Conservation (phyloP, 1,140 invertebrate species). For the Onthophagus taurus region DNA sequence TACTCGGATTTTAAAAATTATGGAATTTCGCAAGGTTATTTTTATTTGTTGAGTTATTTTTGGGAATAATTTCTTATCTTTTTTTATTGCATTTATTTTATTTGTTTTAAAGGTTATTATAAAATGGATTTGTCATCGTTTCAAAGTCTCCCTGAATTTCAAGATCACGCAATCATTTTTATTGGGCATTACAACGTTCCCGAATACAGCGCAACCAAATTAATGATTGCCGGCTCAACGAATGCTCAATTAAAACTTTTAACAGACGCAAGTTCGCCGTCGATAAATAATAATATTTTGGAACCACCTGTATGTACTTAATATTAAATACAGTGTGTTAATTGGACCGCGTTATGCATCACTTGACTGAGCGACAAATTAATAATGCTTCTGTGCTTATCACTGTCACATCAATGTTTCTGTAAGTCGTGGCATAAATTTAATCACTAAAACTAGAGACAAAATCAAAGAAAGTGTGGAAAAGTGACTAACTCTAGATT, state of each 20-base stretch:
- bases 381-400: no score
- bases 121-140: conserved; percentile 36
- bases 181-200: conserved; percentile 75
- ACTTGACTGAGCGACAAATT: no score
- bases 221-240: conserved; percentile 18
- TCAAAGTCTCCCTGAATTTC: conserved; percentile 30
- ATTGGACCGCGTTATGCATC: no score
- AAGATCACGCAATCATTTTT: conserved; percentile 36
- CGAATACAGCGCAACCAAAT: conserved; percentile 38
- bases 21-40: conserved; percentile 10
- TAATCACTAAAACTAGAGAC: no score
- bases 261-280: conserved; percentile 19
- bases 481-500: no score
- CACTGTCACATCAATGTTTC: no score
- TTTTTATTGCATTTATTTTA: no score
- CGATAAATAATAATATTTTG: neutral
- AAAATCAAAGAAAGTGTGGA: no score
- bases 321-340: no score
- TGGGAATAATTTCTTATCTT: no score
- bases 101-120: conserved; percentile 5
- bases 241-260: conserved; percentile 17
- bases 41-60: neutral
- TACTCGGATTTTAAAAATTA: conserved; percentile 36
- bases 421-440: no score
- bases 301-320: no score